Evolutionary conservation across 2,888 invertebrate genomes (phyloP).

Genomic region (Heliconius charithonia): DNA sequence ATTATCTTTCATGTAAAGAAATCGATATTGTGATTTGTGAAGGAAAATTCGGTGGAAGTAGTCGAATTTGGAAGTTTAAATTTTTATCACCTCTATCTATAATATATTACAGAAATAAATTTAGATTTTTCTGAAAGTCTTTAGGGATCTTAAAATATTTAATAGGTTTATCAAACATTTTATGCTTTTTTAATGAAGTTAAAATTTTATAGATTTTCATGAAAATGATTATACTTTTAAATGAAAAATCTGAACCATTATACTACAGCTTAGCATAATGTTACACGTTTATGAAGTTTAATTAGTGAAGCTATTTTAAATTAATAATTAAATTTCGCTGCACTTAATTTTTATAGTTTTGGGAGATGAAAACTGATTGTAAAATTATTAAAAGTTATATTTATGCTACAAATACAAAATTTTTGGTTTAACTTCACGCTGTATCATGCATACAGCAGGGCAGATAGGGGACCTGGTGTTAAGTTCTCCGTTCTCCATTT

Average conservation of each 20-base stretch:
- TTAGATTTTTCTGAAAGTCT: no score
- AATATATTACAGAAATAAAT: no score
- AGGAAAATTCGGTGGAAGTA: not conserved
- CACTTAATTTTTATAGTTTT: not conserved
- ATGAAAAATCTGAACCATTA: not conserved
- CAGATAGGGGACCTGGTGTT: no score
- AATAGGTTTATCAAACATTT: not conserved
- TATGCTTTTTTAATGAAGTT: not conserved
- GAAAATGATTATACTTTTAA: not conserved
- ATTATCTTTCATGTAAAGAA: constrained; percentile 22
- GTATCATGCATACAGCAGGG: no score
- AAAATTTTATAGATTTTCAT: not conserved
- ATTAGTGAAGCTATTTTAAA: not conserved
- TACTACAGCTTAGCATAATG: not conserved
- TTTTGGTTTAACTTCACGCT: no score
- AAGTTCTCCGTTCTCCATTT: no score
- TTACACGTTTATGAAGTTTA: not conserved
- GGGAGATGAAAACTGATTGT: not conserved
- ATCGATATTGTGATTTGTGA: constrained; percentile 21
- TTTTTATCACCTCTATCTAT: no score
- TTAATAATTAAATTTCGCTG: not conserved
- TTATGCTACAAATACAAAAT: not conserved
- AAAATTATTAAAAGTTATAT: no score
- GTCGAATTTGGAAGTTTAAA: no score
- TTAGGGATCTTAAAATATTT: no score